Base-by-base conservation (phyloP, 2,888 invertebrate species). In the Leptinotarsa rubiginosa region DNA sequence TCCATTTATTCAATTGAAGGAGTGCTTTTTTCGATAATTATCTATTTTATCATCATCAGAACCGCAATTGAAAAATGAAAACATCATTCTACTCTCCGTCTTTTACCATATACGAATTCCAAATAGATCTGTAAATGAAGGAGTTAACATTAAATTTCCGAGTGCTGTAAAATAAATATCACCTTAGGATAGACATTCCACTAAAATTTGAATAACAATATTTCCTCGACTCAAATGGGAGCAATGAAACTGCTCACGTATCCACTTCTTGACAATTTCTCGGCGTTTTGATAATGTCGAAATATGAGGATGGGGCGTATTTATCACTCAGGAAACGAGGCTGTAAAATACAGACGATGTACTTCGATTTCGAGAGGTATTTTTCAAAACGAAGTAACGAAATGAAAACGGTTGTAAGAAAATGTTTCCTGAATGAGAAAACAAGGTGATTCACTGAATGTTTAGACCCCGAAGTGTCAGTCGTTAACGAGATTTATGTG, bases 291-390 rank as follows among this genome's bases (percentile, higher is more conserved):
- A 56, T 56, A 56, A 18, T 56, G 56, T 56, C 13, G n/a, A 25
- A 31, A 62, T 25, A 62, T 62, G 62, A 62, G 13, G 4, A 31
- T 25, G 31, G 25, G n/a, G 4, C 31, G 62, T 31, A 31, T 31
- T 62, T 16, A 62, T 62, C 62, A 62, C 16, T 15, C 15, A 16
- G 62, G 62, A 62, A 31, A 62, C 31, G 25, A 62, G 31, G 25
- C 25, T 13, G 31, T 62, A 31, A 62, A 62, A 62, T 62, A 62
- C 62, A 31, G 25, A 62, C 25, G 62, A 62, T 62, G 62, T 62
- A 25, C 62, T 62, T 62, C 20, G 56, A 56, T 15, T 56, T 62
- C 16, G 31, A 62, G 62, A 62, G 12, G 62, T 62, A 31, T 31
- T 31, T 25, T 25, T 31, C 25, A 15, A 31, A 7, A 62, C 31